Evolutionary conservation across 2,888 invertebrate genomes (phyloP).

Genomic region (Drosophila engyochracea): DNA sequence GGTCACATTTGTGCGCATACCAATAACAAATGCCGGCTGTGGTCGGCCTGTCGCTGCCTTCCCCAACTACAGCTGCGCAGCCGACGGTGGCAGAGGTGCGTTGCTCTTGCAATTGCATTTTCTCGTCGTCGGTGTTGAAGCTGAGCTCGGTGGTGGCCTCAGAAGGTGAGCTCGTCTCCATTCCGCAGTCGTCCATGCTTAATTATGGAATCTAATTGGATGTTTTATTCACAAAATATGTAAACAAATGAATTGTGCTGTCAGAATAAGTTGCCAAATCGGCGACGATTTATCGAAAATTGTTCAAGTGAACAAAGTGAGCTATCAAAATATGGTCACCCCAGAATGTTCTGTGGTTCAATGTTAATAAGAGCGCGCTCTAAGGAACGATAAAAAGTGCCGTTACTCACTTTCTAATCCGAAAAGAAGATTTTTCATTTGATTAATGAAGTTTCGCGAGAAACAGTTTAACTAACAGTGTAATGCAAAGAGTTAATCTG

Average conservation of each 20-base stretch:
- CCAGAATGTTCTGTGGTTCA: background rate
- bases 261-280: constrained; percentile 31
- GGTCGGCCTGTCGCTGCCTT: constrained; percentile 45
- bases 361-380: constrained; percentile 3
- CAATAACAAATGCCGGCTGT: constrained; percentile 83
- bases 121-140: constrained; percentile 67
- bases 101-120: constrained; percentile 55
- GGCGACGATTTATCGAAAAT: constrained; percentile 30
- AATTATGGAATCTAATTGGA: constrained; percentile 12
- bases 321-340: constrained; percentile 19
- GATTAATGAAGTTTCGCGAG: background rate
- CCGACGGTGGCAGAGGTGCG: constrained; percentile 23
- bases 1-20: constrained; percentile 57
- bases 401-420: background rate
- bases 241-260: constrained; percentile 61
- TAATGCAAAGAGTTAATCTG: no score
- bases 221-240: constrained; percentile 71
- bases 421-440: background rate
- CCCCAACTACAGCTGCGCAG: constrained; percentile 17
- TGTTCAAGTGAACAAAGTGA: background rate
- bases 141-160: constrained; percentile 66
- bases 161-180: constrained; percentile 72
- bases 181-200: constrained; percentile 76
- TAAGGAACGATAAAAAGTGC: background rate
- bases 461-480: background rate